Base-by-base conservation (phyloP, 1,140 invertebrate species). In the Heterodera schachtii region DNA sequence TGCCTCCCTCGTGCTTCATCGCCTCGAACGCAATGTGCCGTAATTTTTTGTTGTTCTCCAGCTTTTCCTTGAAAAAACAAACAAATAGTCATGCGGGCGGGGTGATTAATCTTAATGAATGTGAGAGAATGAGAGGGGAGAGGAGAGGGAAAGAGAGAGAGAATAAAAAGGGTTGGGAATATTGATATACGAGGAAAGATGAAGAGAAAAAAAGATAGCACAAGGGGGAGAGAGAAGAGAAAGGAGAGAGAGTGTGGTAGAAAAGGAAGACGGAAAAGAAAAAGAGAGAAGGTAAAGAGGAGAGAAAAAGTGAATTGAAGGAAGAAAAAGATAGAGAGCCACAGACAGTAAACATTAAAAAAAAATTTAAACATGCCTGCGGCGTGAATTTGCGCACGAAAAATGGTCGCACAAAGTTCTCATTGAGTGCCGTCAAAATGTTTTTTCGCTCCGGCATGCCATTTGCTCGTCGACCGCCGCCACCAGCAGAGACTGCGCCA, bases 381-480 rank as follows among this genome's bases (percentile, higher is more conserved):
- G 75, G 78, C 44, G 84, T 85, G 76, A 85, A 86, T 52, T 84
- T 85, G 52, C 84, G 13, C 16, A 85, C 84, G 84, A 85, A 85
- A 46, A 85, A 78, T 57, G 84, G 84, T 60, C 79, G 80, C 4
- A 85, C 73, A 71, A 85, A 71, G 41, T 69, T 84, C 73, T 83
- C 85, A 57, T 85, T 85, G 43, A 85, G 49, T n/a, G 75, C 78
- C 13, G 74, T 81, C 57, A 85, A 84, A 75, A 85, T 78, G 52
- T 85, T 85, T n/a, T 84, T 82, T 9, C 81, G 71, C 21, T 81
- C 81, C 31, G 81, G 80, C 80, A 82, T 83, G 31, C 78, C 41
- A n/a, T 75, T 83, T 57, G 44, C 46, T 41, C 81, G 44, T 46
- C 73, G 79, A 21, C 60, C 52, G 52, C 79, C 64, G 52, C 82